Evolutionary conservation across 2,888 invertebrate genomes (phyloP).

Genomic region (Sycophila texana): DNA sequence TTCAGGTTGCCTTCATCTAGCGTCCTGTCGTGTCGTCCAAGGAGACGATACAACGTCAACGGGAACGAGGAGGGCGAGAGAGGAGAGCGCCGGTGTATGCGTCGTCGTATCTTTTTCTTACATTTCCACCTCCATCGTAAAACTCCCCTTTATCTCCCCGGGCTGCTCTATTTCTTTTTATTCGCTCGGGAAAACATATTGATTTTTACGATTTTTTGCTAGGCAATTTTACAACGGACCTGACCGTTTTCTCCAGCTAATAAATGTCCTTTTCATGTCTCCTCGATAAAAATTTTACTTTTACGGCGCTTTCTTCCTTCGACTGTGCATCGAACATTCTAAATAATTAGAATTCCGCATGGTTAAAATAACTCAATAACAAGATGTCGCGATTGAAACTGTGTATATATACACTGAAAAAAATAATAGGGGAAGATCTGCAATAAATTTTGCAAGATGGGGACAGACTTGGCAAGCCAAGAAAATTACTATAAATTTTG

Average conservation of each 20-base stretch:
- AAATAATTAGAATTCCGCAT: no score
- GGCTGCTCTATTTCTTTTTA: conserved; percentile 13
- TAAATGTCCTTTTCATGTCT: conserved; percentile 15
- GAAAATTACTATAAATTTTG: no score
- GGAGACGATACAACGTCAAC: conserved; percentile 32
- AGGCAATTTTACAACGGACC: background rate
- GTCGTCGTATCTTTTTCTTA: background rate
- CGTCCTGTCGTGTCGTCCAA: conserved; percentile 9
- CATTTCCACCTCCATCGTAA: conserved; percentile 21
- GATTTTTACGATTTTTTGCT: conserved; percentile 44
- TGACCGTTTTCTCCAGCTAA: conserved; percentile 14
- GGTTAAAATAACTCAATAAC: no score
- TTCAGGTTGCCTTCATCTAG: conserved; percentile 22
- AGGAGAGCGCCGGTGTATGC: background rate
- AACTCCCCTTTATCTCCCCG: conserved; percentile 19
- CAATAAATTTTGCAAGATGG: no score
- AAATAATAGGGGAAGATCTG: no score
- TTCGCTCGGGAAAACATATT: conserved; percentile 33
- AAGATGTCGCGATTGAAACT: no score
- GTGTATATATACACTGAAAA: no score
- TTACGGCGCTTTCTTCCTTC: no score
- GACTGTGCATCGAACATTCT: no score
- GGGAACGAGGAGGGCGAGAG: background rate
- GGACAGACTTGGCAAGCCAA: no score
- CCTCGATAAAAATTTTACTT: no score